These are phyloP conservation scores for Xylota segnis DNA, from an alignment of 2,888 invertebrate species.

Conservation along the genomic window DNA sequence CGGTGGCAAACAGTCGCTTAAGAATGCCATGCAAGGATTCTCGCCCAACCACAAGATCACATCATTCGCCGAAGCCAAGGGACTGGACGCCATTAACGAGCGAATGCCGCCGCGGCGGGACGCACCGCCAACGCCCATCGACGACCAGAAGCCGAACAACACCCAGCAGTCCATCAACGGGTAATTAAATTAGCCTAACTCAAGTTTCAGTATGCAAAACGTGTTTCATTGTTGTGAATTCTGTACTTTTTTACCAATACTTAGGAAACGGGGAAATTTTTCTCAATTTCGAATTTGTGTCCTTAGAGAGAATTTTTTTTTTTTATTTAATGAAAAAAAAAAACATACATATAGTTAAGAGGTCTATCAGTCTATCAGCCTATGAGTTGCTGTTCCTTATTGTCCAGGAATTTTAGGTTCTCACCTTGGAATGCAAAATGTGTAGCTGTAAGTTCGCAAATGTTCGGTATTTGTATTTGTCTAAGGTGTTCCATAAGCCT, in stretches of 20 bases:
- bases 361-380: constrained; percentile 41
- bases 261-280: constrained; percentile 40
- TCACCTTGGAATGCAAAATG: neutral
- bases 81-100: constrained; percentile 99
- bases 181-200: constrained; percentile 66
- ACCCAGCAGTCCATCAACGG: constrained; percentile 71
- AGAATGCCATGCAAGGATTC: constrained; percentile 97
- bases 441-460: neutral
- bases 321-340: neutral
- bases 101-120: constrained; percentile 98
- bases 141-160: constrained; percentile 78
- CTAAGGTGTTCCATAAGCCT: neutral
- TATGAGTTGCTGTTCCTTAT: constrained; percentile 63
- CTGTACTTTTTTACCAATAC: constrained; percentile 64
- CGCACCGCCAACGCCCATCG: constrained; percentile 89
- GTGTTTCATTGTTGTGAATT: constrained; percentile 75
- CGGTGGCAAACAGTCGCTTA: constrained; percentile 97
- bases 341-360: neutral
- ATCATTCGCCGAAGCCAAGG: constrained; percentile 99
- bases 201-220: constrained; percentile 68
- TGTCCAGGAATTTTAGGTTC: constrained; percentile 24
- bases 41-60: constrained; percentile 99
- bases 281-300: constrained; percentile 66
- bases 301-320: constrained; percentile 31
- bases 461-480: neutral